Base-by-base conservation (phyloP, 1,140 invertebrate species). In the Grapholita molesta region DNA sequence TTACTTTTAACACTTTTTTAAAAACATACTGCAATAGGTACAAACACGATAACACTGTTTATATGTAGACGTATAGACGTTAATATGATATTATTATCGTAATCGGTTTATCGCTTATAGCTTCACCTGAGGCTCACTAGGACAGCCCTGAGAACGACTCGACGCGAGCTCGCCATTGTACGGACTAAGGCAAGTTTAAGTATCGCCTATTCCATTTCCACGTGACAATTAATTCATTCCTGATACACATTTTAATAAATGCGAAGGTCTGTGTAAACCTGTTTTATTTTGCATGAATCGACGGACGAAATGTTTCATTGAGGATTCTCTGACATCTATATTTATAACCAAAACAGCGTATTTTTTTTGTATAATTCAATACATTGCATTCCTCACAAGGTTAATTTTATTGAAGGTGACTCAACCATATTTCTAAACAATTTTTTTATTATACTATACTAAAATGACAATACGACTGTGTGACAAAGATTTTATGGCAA, bases 131-230 rank as follows among this genome's bases (percentile, higher is more conserved):
- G 75, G 73, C 78, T 72, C 70, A 78, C 77, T 74, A 88, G 70
- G 69, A 80, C 74, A 70, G 74, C 80, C 70, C 70, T 74, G 72
- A 71, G 77, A 79, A 80, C 85, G 88, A 89, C 88, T 83, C 79
- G 67, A 82, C 88, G 79, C 88, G 73, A 78, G 85, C 83, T 82
- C 82, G 73, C 78, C 88, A 89, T 89, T 86, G 80, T 88, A 77
- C 67, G 78, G 81, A 90, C 88, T 90, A 86, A 88, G 77, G 67
- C 75, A 77, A 77, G 68, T 68, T 68, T 76, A 77, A 75, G 73
- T 68, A 77, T 66, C 70, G 73, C 68, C 68, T 71, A 74, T 79
- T 78, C 74, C 78, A 70, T 82, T 25, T 28, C 24, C 15, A 42
- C 3, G 42, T 48, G 25, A 61, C 55, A 30, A 61, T 61, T 61